Evolutionary conservation across 2,888 invertebrate genomes (phyloP), one percentile per base, ranked within the genome.

Genomic region (Epinotia brunnichana): DNA sequence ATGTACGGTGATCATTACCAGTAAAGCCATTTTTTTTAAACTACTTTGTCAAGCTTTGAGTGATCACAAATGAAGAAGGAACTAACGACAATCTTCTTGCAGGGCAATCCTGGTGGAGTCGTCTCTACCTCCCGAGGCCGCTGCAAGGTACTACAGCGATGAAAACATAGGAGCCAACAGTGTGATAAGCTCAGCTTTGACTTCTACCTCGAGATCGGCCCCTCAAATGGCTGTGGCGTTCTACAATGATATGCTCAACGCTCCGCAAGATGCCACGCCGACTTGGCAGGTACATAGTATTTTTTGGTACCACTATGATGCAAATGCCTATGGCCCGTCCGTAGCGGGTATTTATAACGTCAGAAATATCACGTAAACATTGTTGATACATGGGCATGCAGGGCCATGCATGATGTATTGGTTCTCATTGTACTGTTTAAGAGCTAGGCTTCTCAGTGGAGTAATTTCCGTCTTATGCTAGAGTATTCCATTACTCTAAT

Each of bases 101-200:
- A 92, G 92, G 13, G 86, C 83, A 3, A 86, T 91, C 70, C 76
- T 93, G 53, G 89, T 87, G 11, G 90, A 91, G 62, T 83, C 90
- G 0, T 80, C 83, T 9, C 73, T 90, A 5, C 76, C 66, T 9
- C 78, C 86, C 15, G 83, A 83, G 41, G 72, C 78, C 13, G 83
- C 90, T 10, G 82, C 85, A 1, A 81, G 76, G 29, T 91, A 90
- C 78, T 91, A 90, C 74, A 83, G 82, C 0, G 85, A 88, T 11
- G 85, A 85, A 3, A 85, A 85, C 24, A 80, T 83, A 0, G 90
- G 90, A 7, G 90, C 90, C 69, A 87, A 85, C 77, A 87, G 86
- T 63, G 82, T 92, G 7, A 76, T 92, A 59, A 91, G 88, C 77
- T 75, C 80, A 51, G 88, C 88, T 2, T 77, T 93, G 24, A 79